Conservation (phyloP, 2,888 invertebrate species). For the Flexamia atlantica region DNA sequence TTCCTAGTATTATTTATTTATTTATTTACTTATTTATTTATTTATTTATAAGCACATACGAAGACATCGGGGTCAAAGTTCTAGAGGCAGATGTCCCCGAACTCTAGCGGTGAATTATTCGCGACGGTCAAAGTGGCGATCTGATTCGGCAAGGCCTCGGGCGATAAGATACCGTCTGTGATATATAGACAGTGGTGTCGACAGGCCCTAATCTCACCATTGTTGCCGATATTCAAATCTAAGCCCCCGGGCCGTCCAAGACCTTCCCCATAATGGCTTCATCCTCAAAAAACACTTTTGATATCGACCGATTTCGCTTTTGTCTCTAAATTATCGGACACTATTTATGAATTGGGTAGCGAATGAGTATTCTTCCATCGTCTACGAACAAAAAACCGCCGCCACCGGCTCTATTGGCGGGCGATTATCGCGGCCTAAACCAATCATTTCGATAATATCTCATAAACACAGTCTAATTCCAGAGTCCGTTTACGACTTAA, state of each 20-base stretch:
- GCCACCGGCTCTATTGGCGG: background rate
- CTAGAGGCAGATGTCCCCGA: slow-evolving; percentile 13
- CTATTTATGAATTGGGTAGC: slow-evolving; percentile 54
- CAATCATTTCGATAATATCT: slow-evolving; percentile 49
- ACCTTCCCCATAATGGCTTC: slow-evolving; percentile 53
- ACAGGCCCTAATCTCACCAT: slow-evolving; percentile 56
- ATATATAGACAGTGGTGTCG: slow-evolving; percentile 57
- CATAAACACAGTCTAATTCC: background rate
- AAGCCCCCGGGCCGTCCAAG: background rate
- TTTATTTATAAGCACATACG: no score
- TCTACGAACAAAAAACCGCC: slow-evolving; percentile 12
- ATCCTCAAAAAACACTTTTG: slow-evolving; percentile 58
- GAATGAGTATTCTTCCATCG: slow-evolving; percentile 12
- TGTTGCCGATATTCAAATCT: slow-evolving; percentile 59
- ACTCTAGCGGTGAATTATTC: slow-evolving; percentile 39
- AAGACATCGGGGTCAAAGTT: slow-evolving; percentile 3
- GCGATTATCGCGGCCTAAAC: background rate
- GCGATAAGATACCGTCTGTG: slow-evolving; percentile 55
- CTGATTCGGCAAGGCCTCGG: slow-evolving; percentile 37
- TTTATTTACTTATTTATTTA: no score
- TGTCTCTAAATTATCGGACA: slow-evolving; percentile 37
- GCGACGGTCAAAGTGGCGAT: slow-evolving; percentile 18
- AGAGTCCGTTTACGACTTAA: background rate
- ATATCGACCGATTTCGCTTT: slow-evolving; percentile 52
- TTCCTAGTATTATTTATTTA: no score